phyloP scores from a whole-genome alignment of 1,140 invertebrate species.

The Littorina saxatilis region DNA sequence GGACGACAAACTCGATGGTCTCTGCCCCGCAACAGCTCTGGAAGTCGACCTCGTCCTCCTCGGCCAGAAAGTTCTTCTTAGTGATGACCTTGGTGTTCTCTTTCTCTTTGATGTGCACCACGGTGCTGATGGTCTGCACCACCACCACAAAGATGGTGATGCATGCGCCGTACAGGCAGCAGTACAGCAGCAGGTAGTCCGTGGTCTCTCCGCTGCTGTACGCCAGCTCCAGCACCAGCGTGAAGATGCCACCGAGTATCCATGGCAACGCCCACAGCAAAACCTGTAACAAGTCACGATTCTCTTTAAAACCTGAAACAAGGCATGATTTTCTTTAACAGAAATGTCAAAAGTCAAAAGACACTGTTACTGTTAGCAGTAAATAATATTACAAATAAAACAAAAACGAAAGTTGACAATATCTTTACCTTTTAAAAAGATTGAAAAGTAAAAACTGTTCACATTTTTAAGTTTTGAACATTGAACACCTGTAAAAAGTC shows the following conservation, averaged over 20 bases:
- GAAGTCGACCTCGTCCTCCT: constrained; percentile 73
- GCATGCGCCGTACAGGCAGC: constrained; percentile 65
- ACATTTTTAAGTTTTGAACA: too few relatives aligned
- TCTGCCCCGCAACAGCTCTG: constrained; percentile 70
- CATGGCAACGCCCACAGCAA: constrained; percentile 68
- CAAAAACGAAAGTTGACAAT: constrained; percentile 26
- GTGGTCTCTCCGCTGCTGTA: constrained; percentile 49
- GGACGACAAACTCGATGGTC: constrained; percentile 71
- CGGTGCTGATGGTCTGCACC: constrained; percentile 61
- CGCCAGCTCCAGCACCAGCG: constrained; percentile 65
- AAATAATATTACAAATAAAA: background rate
- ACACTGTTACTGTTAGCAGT: too few relatives aligned
- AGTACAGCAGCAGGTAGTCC: constrained; percentile 58
- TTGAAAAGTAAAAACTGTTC: too few relatives aligned
- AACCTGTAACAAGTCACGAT: constrained; percentile 24
- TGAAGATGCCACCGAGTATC: constrained; percentile 69
- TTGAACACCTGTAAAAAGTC: too few relatives aligned
- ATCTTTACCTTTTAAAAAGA: background rate
- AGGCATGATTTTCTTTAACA: too few relatives aligned
- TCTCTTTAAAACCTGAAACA: background rate
- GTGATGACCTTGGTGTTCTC: constrained; percentile 47
- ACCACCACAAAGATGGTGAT: constrained; percentile 66
- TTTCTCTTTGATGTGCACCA: constrained; percentile 58
- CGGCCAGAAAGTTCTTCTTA: constrained; percentile 65
- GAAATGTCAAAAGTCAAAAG: background rate